These are phyloP conservation scores for Melinaea menophilus DNA, from an alignment of 2,888 invertebrate species.

Conservation along the genomic window DNA sequence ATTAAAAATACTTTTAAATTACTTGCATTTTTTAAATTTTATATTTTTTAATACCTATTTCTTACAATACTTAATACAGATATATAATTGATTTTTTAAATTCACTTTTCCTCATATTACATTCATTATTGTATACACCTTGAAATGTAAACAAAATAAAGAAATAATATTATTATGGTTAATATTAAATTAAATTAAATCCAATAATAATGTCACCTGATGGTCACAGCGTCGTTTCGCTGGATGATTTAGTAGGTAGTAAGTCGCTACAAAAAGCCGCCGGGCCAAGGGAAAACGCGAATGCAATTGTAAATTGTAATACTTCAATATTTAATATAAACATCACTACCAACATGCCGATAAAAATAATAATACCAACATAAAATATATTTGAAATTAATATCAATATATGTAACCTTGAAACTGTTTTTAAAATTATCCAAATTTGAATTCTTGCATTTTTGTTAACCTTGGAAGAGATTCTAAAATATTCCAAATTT, in stretches of 20 bases:
- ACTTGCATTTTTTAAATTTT: too few relatives aligned
- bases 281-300: slow-evolving; percentile 56
- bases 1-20: too few relatives aligned
- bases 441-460: too few relatives aligned
- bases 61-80: background rate
- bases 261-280: slow-evolving; percentile 54
- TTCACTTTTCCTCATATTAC: too few relatives aligned
- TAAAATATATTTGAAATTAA: background rate
- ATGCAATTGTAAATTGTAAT: slow-evolving; percentile 20
- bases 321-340: slow-evolving; percentile 20
- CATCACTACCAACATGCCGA: background rate
- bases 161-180: background rate
- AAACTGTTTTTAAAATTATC: too few relatives aligned
- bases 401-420: too few relatives aligned
- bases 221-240: slow-evolving; percentile 44
- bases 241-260: slow-evolving; percentile 62
- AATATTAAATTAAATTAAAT: background rate
- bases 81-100: background rate
- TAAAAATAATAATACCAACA: background rate
- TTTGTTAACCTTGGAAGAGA: too few relatives aligned
- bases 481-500: too few relatives aligned
- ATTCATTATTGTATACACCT: too few relatives aligned
- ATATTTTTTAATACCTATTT: background rate
- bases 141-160: background rate
- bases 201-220: slow-evolving; percentile 8